These are phyloP conservation scores for Decapterus maruadsi DNA, from an alignment of 2,797 vertebrate genomes.

Conservation along the genomic window DNA sequence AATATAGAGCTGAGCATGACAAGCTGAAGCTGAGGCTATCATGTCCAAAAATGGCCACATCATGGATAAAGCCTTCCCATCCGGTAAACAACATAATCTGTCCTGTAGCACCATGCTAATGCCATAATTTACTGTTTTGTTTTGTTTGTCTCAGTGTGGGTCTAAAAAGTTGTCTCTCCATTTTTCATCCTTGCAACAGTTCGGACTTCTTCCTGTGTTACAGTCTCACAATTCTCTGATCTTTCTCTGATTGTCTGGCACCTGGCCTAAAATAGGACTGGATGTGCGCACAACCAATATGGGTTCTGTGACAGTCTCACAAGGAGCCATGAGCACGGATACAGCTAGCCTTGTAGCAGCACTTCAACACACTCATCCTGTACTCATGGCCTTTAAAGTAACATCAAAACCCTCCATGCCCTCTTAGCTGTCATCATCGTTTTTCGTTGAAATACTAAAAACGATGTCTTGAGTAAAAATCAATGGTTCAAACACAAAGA, in stretches of 20 bases:
- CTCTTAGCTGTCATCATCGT: not conserved
- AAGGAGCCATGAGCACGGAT: not conserved
- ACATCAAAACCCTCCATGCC: not conserved
- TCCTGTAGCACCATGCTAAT: not conserved
- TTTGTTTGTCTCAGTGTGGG: not conserved
- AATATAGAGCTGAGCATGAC: not conserved
- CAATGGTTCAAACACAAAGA: slow-evolving; percentile 1
- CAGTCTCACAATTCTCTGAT: too few species aligned
- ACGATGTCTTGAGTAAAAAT: not conserved
- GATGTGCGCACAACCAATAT: too few species aligned
- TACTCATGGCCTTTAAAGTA: not conserved
- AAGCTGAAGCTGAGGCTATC: too few species aligned
- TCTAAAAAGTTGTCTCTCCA: not conserved
- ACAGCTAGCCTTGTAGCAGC: not conserved
- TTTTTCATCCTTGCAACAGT: not conserved
- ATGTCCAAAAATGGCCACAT: slow-evolving; percentile 10
- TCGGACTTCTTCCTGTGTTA: not conserved
- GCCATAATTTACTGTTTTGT: not conserved
- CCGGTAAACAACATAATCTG: not conserved
- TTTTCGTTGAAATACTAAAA: slow-evolving; percentile 7
- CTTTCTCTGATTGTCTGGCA: too few species aligned
- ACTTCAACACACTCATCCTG: not conserved
- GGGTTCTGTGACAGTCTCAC: not conserved
- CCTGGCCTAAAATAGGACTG: too few species aligned
- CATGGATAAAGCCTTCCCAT: not conserved